Evolutionary conservation across 2,797 vertebrate species (phyloP).

Genomic region (Meriones psammophilus): DNA sequence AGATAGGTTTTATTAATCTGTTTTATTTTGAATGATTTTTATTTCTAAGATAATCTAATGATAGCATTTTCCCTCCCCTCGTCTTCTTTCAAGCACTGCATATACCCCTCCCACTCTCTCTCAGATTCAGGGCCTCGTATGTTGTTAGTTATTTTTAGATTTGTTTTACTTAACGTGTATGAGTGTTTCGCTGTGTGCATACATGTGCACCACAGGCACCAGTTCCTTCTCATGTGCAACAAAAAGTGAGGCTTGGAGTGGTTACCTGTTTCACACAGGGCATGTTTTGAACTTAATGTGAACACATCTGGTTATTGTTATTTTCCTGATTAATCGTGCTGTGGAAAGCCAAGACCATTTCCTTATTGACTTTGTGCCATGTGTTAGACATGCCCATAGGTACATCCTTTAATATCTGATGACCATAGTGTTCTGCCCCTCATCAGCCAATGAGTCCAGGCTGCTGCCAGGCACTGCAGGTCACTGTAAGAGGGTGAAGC

Average conservation of each 20-base stretch:
- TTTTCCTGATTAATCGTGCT: not conserved
- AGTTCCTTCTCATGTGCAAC: slow-evolving; percentile 26
- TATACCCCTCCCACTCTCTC: not conserved
- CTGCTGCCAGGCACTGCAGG: not conserved
- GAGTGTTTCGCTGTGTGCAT: not conserved
- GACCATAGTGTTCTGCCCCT: not conserved
- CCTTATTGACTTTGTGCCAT: not conserved
- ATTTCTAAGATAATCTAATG: not conserved
- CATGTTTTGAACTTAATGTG: not conserved
- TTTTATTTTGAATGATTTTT: not conserved
- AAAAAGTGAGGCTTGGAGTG: not conserved
- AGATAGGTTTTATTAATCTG: not conserved
- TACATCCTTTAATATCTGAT: slow-evolving; percentile 24
- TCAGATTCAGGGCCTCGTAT: not conserved
- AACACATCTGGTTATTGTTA: not conserved
- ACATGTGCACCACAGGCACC: too few relatives aligned
- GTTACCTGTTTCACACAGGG: not conserved
- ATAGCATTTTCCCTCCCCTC: not conserved
- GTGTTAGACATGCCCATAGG: not conserved
- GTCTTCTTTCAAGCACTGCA: not conserved
- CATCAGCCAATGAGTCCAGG: not conserved
- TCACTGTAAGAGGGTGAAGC: not conserved
- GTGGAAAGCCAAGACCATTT: slow-evolving; percentile 36
- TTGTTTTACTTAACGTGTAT: not conserved
- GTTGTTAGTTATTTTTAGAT: not conserved